Conservation (phyloP, 2,888 invertebrate species). For the Liposcelis brunnea region DNA sequence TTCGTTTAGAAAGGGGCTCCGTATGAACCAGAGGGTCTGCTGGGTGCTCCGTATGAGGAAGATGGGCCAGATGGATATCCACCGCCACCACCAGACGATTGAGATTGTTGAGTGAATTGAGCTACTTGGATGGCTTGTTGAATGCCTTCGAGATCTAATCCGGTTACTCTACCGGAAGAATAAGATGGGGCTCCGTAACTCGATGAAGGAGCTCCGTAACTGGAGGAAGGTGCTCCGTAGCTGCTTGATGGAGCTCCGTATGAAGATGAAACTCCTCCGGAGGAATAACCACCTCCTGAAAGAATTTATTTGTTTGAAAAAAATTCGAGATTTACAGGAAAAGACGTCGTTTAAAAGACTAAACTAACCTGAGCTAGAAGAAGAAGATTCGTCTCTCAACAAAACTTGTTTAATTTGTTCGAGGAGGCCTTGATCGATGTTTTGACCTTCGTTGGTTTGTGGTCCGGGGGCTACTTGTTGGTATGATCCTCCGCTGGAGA, state of each 20-base stretch:
- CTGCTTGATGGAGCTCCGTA: conserved; percentile 18
- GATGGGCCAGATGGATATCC: conserved; percentile 27
- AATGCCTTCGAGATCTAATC: conserved; percentile 69
- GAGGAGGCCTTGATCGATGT: conserved; percentile 60
- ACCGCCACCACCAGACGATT: conserved; percentile 31
- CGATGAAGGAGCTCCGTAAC: conserved; percentile 24
- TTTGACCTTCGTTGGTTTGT: conserved; percentile 67
- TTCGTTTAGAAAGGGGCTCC: conserved; percentile 34
- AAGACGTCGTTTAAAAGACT: too few species aligned
- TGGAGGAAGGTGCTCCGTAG: conserved; percentile 14
- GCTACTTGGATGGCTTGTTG: conserved; percentile 78
- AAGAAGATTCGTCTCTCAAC: conserved; percentile 48
- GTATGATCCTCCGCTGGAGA: conserved; percentile 54
- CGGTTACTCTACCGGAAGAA: conserved; percentile 55
- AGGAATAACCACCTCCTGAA: conserved; percentile 14
- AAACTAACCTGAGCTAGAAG: conserved; percentile 27
- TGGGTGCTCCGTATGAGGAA: conserved; percentile 17
- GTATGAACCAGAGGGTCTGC: conserved; percentile 37
- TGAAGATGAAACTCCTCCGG: conserved; percentile 14
- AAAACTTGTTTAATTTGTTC: conserved; percentile 65
- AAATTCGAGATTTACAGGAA: background rate
- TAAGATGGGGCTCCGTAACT: conserved; percentile 33
- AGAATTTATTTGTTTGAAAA: background rate
- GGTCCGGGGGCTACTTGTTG: conserved; percentile 58
- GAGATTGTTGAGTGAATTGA: conserved; percentile 54